Evolutionary conservation across 2,797 vertebrate genomes (phyloP).

Genomic region (Lepilemur septentrionalis): DNA sequence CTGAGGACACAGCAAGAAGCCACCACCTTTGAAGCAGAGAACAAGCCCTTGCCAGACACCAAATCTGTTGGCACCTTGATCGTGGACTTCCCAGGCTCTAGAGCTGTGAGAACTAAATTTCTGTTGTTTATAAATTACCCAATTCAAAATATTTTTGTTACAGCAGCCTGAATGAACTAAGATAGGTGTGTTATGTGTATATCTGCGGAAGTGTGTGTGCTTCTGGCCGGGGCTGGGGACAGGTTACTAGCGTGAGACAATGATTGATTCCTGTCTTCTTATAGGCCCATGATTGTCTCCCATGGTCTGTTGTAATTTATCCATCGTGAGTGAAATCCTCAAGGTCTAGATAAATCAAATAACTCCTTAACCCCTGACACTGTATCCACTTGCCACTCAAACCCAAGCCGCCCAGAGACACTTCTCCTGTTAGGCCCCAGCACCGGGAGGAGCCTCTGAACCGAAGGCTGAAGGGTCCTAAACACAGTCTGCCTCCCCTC

Average conservation of each 20-base stretch:
- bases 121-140: neutral
- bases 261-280: neutral
- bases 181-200: too few relatives aligned
- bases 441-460: neutral
- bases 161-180: neutral
- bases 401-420: neutral
- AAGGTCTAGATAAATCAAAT: neutral
- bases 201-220: neutral
- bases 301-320: neutral
- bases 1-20: neutral
- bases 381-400: neutral
- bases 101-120: neutral
- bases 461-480: neutral
- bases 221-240: neutral
- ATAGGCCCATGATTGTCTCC: neutral
- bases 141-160: neutral
- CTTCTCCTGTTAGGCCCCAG: neutral
- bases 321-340: neutral
- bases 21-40: neutral
- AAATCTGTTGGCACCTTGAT: neutral
- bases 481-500: neutral
- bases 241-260: neutral
- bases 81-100: neutral
- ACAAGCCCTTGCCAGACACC: neutral
- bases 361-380: neutral